These are phyloP conservation scores for Limnephilus marmoratus DNA, from an alignment of 2,888 invertebrate genomes.

Conservation along the genomic window DNA sequence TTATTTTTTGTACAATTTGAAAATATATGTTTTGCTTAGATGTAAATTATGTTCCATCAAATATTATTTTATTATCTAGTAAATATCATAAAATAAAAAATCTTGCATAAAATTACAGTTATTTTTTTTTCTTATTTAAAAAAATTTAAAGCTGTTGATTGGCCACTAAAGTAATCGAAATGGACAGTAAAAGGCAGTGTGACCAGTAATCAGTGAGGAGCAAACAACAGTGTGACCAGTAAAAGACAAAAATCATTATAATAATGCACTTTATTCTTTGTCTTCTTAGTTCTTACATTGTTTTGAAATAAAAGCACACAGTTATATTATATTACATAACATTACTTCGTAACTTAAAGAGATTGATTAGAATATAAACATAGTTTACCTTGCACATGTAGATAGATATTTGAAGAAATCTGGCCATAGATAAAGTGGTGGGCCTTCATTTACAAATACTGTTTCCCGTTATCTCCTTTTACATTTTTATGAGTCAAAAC, in stretches of 20 bases:
- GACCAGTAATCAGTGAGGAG: too few relatives aligned
- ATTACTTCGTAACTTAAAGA: slow-evolving; percentile 10
- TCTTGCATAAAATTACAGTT: neutral
- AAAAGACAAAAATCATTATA: neutral
- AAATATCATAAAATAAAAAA: neutral
- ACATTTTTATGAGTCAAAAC: neutral
- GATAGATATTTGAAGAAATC: neutral
- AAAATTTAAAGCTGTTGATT: neutral
- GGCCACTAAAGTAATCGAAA: neutral
- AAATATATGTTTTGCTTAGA: neutral
- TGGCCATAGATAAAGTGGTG: neutral
- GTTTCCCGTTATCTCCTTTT: neutral
- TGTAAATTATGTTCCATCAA: neutral
- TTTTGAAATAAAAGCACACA: slow-evolving; percentile 24
- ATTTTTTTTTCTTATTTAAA: neutral
- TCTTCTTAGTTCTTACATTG: slow-evolving; percentile 14
- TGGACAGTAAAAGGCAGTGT: too few relatives aligned
- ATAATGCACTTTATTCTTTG: slow-evolving; percentile 32
- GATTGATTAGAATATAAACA: slow-evolving; percentile 24
- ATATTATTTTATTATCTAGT: neutral
- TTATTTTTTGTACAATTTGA: neutral
- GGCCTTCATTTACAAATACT: neutral
- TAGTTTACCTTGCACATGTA: neutral
- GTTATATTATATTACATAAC: neutral
- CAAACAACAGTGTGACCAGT: too few relatives aligned